Evolutionary conservation across 2,888 invertebrate species (phyloP).

Genomic region (Lepeophtheirus nordmannii): DNA sequence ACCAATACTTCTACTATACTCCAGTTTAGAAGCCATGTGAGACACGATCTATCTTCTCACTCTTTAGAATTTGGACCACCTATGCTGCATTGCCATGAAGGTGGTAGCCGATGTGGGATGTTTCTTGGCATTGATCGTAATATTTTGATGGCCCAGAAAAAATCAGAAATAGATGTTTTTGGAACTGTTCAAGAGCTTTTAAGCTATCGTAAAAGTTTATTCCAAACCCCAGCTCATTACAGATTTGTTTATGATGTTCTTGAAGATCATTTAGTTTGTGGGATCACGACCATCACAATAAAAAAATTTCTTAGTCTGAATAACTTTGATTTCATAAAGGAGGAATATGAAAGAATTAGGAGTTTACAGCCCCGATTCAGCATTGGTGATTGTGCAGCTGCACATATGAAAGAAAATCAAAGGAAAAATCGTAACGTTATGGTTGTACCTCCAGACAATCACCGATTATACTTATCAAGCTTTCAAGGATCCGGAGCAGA

Average conservation of each 20-base stretch:
- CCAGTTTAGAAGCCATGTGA: not conserved
- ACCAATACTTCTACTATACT: not conserved
- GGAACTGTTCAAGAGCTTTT: not conserved
- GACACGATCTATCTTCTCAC: not conserved
- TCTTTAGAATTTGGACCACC: not conserved
- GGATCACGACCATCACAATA: not conserved
- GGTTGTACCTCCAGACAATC: slow-evolving; percentile 18
- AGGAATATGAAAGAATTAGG: not conserved
- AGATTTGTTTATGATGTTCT: slow-evolving; percentile 15
- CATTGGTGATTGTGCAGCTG: slow-evolving; percentile 19
- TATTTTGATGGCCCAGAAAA: not conserved
- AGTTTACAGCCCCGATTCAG: not conserved
- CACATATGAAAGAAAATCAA: slow-evolving; percentile 4
- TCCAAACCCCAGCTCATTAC: not conserved
- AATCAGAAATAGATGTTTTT: not conserved
- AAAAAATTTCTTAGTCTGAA: not conserved
- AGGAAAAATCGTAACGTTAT: slow-evolving; percentile 15
- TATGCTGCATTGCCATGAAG: slow-evolving; percentile 10
- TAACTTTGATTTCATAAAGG: not conserved
- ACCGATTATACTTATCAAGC: not conserved
- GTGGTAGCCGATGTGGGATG: slow-evolving; percentile 3
- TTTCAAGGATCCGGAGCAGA: slow-evolving; percentile 2
- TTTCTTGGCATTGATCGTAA: slow-evolving; percentile 17
- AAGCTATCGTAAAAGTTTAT: not conserved
- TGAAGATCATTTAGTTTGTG: slow-evolving; percentile 9